These are phyloP conservation scores for Caloenas nicobarica DNA, from an alignment of 2,113 vertebrate species.

Conservation along the genomic window DNA sequence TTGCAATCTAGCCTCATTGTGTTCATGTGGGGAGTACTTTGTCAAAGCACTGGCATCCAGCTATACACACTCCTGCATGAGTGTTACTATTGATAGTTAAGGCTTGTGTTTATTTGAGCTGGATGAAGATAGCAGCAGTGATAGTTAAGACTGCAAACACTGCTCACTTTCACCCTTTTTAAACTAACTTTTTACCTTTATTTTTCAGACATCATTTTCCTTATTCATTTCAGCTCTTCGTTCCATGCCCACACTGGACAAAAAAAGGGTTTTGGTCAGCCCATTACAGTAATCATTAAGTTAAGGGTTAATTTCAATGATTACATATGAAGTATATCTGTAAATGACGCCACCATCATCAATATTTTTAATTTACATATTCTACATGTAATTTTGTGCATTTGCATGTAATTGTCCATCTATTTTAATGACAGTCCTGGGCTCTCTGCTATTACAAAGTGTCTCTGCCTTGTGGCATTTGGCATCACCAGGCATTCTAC, in stretches of 20 bases:
- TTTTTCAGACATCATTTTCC: neutral
- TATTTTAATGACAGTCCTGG: neutral
- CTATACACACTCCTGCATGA: neutral
- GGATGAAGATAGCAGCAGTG: neutral
- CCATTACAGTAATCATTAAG: neutral
- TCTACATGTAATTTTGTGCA: neutral
- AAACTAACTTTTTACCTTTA: neutral
- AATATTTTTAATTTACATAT: neutral
- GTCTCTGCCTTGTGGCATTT: neutral
- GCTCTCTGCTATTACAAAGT: neutral
- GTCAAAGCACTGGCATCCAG: neutral
- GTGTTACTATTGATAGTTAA: neutral
- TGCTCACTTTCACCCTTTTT: neutral
- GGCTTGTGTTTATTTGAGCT: neutral
- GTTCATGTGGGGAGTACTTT: neutral
- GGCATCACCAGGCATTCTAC: neutral
- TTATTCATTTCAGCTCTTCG: neutral
- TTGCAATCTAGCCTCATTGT: neutral
- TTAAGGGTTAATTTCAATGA: neutral
- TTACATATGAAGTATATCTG: neutral
- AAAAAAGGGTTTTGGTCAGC: neutral
- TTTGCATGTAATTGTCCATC: neutral
- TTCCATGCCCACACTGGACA: neutral
- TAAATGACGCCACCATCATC: neutral
- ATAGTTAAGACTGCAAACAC: neutral